These are phyloP conservation scores for Drosophila sordidula DNA, from an alignment of 2,888 invertebrate genomes.

Conservation along the genomic window DNA sequence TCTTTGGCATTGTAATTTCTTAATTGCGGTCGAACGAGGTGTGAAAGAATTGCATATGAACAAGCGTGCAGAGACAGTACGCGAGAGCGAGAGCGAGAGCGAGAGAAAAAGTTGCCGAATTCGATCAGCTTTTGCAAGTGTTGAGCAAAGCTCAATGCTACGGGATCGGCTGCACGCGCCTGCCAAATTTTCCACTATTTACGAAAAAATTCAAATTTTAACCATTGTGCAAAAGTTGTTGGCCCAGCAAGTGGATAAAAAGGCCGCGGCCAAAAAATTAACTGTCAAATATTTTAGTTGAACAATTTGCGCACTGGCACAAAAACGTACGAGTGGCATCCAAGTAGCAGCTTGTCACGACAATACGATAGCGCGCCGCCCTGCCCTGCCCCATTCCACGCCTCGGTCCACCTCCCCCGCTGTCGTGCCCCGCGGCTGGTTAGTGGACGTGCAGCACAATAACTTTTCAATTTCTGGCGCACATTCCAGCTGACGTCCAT, in stretches of 20 bases:
- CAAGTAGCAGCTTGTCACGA: constrained; percentile 72
- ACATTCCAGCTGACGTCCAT: constrained; percentile 81
- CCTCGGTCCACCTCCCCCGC: neutral
- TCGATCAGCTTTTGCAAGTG: constrained; percentile 25
- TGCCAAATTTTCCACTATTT: constrained; percentile 5
- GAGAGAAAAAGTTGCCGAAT: neutral
- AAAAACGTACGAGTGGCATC: constrained; percentile 40
- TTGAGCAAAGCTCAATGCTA: constrained; percentile 36
- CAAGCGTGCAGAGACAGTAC: neutral
- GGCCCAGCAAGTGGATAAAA: constrained; percentile 39
- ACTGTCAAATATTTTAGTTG: constrained; percentile 78
- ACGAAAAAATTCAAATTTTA: constrained; percentile 14
- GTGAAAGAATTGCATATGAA: constrained; percentile 25
- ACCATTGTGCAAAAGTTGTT: constrained; percentile 50
- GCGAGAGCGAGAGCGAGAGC: neutral
- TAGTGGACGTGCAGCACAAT: constrained; percentile 64
- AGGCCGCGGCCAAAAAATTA: constrained; percentile 65
- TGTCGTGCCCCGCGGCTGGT: constrained; percentile 42
- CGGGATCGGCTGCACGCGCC: constrained; percentile 2
- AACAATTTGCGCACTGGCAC: constrained; percentile 69
- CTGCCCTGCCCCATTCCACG: neutral
- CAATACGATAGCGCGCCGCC: constrained; percentile 44
- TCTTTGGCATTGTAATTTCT: constrained; percentile 56
- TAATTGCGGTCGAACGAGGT: constrained; percentile 65
- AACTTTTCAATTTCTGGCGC: constrained; percentile 79